Conservation (phyloP, 2,113 vertebrate genomes). For the Misgurnus anguillicaudatus region DNA sequence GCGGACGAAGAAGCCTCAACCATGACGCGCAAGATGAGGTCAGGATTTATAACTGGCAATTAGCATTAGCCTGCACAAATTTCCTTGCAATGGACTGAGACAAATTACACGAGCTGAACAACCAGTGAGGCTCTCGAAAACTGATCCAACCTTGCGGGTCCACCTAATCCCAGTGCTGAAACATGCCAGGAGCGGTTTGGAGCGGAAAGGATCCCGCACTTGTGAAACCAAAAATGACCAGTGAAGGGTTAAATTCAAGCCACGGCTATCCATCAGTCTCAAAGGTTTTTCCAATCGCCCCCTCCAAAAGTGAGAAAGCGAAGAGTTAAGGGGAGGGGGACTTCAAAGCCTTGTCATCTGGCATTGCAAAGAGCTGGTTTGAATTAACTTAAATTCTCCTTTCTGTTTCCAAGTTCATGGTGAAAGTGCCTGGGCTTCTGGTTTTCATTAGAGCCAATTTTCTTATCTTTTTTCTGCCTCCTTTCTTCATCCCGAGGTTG, state of each 20-base stretch:
- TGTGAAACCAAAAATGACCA: conserved; percentile 53
- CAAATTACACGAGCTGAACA: conserved; percentile 24
- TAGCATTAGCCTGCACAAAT: conserved; percentile 49
- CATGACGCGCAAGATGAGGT: conserved; percentile 33
- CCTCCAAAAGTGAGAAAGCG: conserved; percentile 56
- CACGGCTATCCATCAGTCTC: conserved; percentile 64
- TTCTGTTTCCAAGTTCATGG: conserved; percentile 83
- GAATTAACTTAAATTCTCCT: conserved; percentile 88
- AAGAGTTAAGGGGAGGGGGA: conserved; percentile 62
- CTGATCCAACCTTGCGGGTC: conserved; percentile 30
- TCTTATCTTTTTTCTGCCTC: conserved; percentile 87
- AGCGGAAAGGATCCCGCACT: conserved; percentile 44
- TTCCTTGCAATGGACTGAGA: conserved; percentile 51
- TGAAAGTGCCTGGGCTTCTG: conserved; percentile 85
- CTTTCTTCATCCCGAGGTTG: conserved; percentile 80
- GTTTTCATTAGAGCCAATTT: conserved; percentile 92
- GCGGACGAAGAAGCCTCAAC: conserved; percentile 34
- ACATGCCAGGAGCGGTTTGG: conserved; percentile 31
- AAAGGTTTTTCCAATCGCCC: conserved; percentile 76
- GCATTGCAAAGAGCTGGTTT: conserved; percentile 82
- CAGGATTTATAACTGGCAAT: conserved; percentile 51
- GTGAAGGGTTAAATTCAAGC: conserved; percentile 69
- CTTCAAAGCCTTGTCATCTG: conserved; percentile 91
- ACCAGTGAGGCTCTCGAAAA: conserved; percentile 34
- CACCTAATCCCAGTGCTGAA: conserved; percentile 31